Evolutionary conservation across 2,113 vertebrate species (phyloP), one percentile per base, ranked within the genome.

Genomic region (Tautogolabrus adspersus): DNA sequence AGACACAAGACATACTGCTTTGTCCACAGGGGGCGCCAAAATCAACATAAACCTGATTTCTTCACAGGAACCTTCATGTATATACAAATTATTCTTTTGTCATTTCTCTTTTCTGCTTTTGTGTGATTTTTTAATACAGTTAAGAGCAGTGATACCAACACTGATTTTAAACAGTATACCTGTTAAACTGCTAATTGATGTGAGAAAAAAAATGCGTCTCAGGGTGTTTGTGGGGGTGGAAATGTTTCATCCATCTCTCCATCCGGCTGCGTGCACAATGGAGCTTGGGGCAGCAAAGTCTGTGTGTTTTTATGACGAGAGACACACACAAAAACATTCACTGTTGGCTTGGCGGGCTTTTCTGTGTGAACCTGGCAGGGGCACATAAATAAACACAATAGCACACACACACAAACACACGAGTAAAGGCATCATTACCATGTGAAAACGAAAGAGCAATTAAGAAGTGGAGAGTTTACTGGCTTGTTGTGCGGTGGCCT

Each of bases 401-500:
- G 4, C 26, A 26, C 26, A 60, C 38, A 63, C 54, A 74, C 66
- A 70, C 67, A 73, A 61, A 63, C 62, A 66, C 62, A 72, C 70
- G 8, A 47, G 60, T 47, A 56, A 66, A 80, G 51, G 16, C 76
- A 88, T 90, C 74, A 88, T 90, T 89, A 89, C 65, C 85, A 87
- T 90, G 74, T 89, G 89, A 90, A 91, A 92, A 89, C 76, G 54
- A 83, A 85, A 87, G 80, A 71, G 80, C 74, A 84, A 86, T 90
- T 91, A 84, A 88, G 74, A 81, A 68, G 82, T 78, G 55, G 72
- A 88, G 85, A 75, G 88, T 84, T 88, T 84, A 75, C 72, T 74
- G 75, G 80, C 76, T 80, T 85, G 81, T 81, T 81, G 68, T 73
- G 47, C 60, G 75, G 79, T 83, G 75, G 81, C 78, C 75, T 82